phyloP scores from a whole-genome alignment of 1,140 invertebrate species.

The Hycleus phaleratus region DNA sequence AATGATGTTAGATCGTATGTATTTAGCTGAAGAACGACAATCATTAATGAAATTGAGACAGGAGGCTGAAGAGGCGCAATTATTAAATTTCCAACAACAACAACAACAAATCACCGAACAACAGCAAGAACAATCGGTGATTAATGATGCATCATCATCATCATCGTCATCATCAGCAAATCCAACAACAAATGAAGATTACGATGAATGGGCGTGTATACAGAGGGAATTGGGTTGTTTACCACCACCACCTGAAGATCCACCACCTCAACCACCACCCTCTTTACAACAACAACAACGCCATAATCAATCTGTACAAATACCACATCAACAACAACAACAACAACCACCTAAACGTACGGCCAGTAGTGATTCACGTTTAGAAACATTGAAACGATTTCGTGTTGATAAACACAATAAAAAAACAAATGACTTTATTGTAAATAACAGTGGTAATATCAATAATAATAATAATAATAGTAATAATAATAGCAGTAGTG shows the following conservation, averaged over 20 bases:
- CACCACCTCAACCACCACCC: not conserved
- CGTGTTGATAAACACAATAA: conserved; percentile 39
- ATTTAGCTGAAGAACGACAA: conserved; percentile 58
- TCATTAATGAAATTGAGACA: conserved; percentile 50
- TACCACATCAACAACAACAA: not conserved
- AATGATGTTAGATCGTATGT: conserved; percentile 65
- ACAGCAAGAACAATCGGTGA: not conserved
- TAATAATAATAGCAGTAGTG: conserved; percentile 8
- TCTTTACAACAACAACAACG: not conserved
- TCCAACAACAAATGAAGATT: conserved; percentile 40
- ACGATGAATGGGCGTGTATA: conserved; percentile 62
- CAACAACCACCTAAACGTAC: conserved; percentile 24
- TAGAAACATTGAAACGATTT: conserved; percentile 38
- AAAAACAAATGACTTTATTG: conserved; percentile 17
- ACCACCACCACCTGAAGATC: conserved; percentile 21
- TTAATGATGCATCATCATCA: not conserved
- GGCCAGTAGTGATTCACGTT: conserved; percentile 31
- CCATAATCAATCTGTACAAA: not conserved
- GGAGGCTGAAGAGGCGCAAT: conserved; percentile 36
- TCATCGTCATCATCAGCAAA: not conserved
- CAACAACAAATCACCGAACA: conserved; percentile 1
- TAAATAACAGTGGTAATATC: conserved; percentile 20
- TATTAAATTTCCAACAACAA: conserved; percentile 11
- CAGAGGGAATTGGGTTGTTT: conserved; percentile 57
- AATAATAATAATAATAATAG: conserved; percentile 21